Evolutionary conservation across 2,113 vertebrate species (phyloP).

Genomic region (Nanger granti): DNA sequence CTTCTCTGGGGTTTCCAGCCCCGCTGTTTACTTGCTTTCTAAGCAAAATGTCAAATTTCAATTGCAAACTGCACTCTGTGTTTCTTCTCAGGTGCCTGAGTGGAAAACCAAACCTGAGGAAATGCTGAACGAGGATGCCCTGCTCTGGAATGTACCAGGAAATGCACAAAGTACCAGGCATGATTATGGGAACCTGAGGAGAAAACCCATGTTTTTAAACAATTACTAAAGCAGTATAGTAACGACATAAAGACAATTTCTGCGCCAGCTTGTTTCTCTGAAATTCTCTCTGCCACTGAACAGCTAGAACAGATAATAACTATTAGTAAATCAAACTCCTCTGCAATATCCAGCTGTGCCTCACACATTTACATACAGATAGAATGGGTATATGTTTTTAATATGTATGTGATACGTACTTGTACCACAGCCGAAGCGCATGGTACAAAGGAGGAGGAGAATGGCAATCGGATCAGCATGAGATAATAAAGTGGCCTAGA

Average conservation of each 20-base stretch:
- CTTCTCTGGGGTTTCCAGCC: background rate
- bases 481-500: slow-evolving; percentile 92
- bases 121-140: background rate
- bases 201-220: slow-evolving; percentile 78
- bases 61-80: background rate
- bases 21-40: slow-evolving; percentile 17
- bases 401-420: slow-evolving; percentile 89
- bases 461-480: slow-evolving; percentile 81
- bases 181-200: slow-evolving; percentile 60
- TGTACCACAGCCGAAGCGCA: slow-evolving; percentile 78
- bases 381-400: slow-evolving; percentile 98
- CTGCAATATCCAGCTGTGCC: slow-evolving; percentile 96
- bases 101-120: background rate
- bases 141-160: slow-evolving; percentile 42
- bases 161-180: slow-evolving; percentile 53
- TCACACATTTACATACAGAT: slow-evolving; percentile 99
- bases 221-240: slow-evolving; percentile 76
- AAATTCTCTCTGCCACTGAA: slow-evolving; percentile 86
- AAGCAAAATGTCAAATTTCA: slow-evolving; percentile 7
- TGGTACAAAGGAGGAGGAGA: slow-evolving; percentile 81
- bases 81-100: slow-evolving; percentile 23
- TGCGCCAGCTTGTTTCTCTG: slow-evolving; percentile 86
- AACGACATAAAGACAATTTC: slow-evolving; percentile 94
- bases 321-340: slow-evolving; percentile 99
- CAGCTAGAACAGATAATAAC: slow-evolving; percentile 99